Conservation (phyloP, 2,113 vertebrate species). For the Gallinago jamesoni region DNA sequence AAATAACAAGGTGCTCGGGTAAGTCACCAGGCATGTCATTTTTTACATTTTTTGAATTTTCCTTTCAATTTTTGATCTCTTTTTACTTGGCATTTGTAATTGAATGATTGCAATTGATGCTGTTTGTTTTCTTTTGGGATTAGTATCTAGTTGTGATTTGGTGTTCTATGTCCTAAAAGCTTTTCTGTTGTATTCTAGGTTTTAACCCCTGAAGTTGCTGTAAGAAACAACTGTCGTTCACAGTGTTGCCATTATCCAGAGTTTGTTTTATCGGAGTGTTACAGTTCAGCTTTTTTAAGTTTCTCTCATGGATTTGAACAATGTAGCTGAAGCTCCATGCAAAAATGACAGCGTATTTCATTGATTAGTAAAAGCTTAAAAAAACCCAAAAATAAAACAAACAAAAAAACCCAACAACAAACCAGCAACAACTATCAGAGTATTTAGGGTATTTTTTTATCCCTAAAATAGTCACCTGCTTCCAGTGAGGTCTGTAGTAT, state of each 20-base stretch:
- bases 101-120: neutral
- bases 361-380: neutral
- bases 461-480: neutral
- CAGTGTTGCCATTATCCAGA: neutral
- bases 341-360: neutral
- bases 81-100: neutral
- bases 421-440: no score
- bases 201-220: neutral
- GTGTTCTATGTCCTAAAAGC: neutral
- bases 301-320: neutral
- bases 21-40: neutral
- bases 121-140: slow-evolving; percentile 25
- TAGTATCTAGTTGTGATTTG: neutral
- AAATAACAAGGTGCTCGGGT: neutral
- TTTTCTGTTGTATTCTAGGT: neutral
- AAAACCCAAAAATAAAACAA: neutral
- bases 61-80: neutral
- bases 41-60: no score
- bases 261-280: neutral
- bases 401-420: no score
- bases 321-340: neutral
- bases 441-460: neutral
- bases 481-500: neutral
- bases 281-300: neutral
- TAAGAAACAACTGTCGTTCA: neutral